Conservation (phyloP, 2,888 invertebrate species). For the Spilarctia lutea region DNA sequence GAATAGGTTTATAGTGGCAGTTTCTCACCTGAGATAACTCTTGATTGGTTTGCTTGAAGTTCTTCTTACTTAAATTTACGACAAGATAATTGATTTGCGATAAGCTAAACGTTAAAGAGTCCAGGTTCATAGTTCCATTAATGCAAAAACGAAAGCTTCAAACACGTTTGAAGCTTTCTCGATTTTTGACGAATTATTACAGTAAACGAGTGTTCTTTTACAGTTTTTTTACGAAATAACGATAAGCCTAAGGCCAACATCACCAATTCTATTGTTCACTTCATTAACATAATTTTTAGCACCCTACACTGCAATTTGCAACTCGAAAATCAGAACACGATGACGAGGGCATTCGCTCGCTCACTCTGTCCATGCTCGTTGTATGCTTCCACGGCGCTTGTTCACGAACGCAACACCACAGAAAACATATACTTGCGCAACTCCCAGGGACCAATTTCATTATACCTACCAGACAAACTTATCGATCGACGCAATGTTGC, state of each 20-base stretch:
- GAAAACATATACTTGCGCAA: too few relatives aligned
- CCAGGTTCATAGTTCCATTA: conserved; percentile 99
- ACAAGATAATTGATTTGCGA: conserved; percentile 99
- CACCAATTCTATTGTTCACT: conserved; percentile 83
- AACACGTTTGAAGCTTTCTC: conserved; percentile 97
- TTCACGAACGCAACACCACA: too few relatives aligned
- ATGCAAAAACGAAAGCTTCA: conserved; percentile 97
- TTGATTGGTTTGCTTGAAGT: conserved; percentile 95
- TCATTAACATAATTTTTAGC: conserved; percentile 74
- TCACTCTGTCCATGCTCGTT: conserved; percentile 41
- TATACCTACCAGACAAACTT: conserved; percentile 7
- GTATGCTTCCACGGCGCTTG: neutral
- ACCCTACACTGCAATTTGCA: conserved; percentile 64
- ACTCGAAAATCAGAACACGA: conserved; percentile 66
- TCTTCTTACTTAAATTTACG: conserved; percentile 98
- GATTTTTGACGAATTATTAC: conserved; percentile 90
- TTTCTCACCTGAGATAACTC: conserved; percentile 95
- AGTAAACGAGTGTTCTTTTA: conserved; percentile 75
- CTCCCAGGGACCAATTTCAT: neutral
- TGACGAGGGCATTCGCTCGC: conserved; percentile 66
- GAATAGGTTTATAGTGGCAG: conserved; percentile 55
- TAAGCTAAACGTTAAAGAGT: conserved; percentile 99
- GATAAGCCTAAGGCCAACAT: conserved; percentile 82
- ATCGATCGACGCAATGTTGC: conserved; percentile 1
- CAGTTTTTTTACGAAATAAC: conserved; percentile 80